phyloP scores from a whole-genome alignment of 2,797 vertebrate species.

The Hippoglossus hippoglossus region DNA sequence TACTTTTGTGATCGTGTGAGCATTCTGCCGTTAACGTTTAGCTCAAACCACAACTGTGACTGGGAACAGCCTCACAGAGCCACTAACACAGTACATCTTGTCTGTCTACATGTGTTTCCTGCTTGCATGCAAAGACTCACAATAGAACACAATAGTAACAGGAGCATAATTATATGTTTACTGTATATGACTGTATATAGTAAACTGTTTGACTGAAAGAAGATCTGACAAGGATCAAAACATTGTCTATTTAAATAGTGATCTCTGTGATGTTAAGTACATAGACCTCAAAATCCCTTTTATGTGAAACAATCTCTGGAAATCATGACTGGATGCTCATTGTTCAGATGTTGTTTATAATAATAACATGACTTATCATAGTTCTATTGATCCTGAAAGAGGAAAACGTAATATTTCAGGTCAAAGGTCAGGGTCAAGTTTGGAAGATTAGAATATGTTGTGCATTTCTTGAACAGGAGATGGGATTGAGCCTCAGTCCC shows the following conservation, averaged over 20 bases:
- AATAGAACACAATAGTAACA: neutral
- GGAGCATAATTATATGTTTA: neutral
- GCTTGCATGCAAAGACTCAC: constrained; percentile 6
- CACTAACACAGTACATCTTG: neutral
- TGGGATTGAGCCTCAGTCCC: neutral
- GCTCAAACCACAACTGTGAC: neutral
- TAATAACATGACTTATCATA: neutral
- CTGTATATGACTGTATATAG: neutral
- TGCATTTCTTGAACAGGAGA: neutral
- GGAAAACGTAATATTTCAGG: neutral
- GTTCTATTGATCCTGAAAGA: neutral
- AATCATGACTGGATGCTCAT: neutral
- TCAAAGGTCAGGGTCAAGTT: neutral
- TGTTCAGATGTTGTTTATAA: neutral
- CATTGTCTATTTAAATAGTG: neutral
- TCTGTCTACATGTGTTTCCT: neutral
- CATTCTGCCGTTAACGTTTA: neutral
- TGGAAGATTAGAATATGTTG: neutral
- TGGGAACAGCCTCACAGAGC: neutral
- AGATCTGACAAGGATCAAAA: neutral
- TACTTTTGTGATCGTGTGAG: neutral
- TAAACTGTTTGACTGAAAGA: neutral
- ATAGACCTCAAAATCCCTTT: too few relatives aligned
- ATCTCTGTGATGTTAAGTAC: neutral
- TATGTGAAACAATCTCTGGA: neutral